Evolutionary conservation across 2,888 invertebrate species (phyloP), one percentile per base, ranked within the genome.

Genomic region (Drosophila anomalata): DNA sequence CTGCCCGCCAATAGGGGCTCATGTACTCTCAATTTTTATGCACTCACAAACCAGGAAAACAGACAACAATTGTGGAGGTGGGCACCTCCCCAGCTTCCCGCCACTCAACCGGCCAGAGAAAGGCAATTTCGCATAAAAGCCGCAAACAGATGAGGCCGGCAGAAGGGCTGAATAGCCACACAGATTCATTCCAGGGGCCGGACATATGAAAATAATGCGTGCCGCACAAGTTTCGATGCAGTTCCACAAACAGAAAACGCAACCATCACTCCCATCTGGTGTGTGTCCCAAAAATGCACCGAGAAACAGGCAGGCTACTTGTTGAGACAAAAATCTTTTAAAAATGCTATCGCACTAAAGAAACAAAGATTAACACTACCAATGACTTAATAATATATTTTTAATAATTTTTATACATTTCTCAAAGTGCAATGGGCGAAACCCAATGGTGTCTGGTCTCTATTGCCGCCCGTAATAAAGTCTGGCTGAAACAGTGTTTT

Each of bases 171-270:
- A 73, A 82, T 74, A 63, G 42, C 33, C 67, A 68, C 86, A 68
- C 86, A 82, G 79, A 79, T 85, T 82, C 77, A 73, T 85, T 75
- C 63, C 63, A 79, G 69, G 72, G 80, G 85, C 60, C 79, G 66
- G 69, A 67, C 65, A 82, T 82, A 79, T 82, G 83, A 81, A 81
- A 83, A 80, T 81, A 86, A 78, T 86, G 84, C 87, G 84, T 77
- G 36, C 31, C 63, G 24, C 52, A 47, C 46, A 72, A 72, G 75
- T 81, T 73, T 66, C 71, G 69, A 58, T 79, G 57, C 71, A 78
- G 58, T 65, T 73, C 54, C 73, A 71, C 71, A 72, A 17, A 29
- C 26, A 20, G 20, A 3, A 9, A 17, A 1, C 44, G 2, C 33
- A 36, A 22, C 50, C 11, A n/a, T 48, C 14, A 29, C 8, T 24